Evolutionary conservation across 2,113 vertebrate species (phyloP), one percentile per base, ranked within the genome.

Genomic region (Sprattus sprattus): DNA sequence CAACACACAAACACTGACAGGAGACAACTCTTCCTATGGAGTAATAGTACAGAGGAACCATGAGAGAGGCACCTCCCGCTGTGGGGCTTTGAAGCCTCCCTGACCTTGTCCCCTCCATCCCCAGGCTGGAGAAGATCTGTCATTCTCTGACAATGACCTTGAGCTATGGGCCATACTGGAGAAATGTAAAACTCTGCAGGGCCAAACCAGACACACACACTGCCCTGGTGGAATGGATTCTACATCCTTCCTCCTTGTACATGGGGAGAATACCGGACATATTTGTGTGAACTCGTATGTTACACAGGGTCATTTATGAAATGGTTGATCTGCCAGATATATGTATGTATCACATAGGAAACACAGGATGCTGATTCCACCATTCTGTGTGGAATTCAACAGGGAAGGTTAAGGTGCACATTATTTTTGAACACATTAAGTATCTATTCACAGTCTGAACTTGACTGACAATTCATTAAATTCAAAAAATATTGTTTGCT

Each of bases 111-210:
- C 82, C 45, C 85, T 81, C 44, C 45, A 44, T 60, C 83, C 75
- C 50, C 71, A 88, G 11, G 60, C 60, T 25, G 22, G 4, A 25
- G n/a, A 57, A 39, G 39, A 39, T 60, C 54, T 16, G 4, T 67
- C 52, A 78, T 67, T 88, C 81, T 84, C 78, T 86, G 85, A 91
- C 86, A 84, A 11, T 67, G 89, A 92, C 93, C 92, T 93, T 92
- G 89, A 67, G 46, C 85, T 71, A 71, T 28, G 67, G n/a, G 84
- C 45, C 39, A 15, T 45, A 49, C 11, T 78, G n/a, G 84, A 49
- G 64, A 57, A 44, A 83, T 57, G 82, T 28, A 81, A 64, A n/a
- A 54, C 7, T 64, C 57, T 71, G 60, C 75, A 54, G n/a, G 3
- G 25, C 64, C 64, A 22, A 18, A 22, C 20, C 64, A 32, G 25